Base-by-base conservation (phyloP, 2,113 vertebrate genomes). In the Mirza zaza region DNA sequence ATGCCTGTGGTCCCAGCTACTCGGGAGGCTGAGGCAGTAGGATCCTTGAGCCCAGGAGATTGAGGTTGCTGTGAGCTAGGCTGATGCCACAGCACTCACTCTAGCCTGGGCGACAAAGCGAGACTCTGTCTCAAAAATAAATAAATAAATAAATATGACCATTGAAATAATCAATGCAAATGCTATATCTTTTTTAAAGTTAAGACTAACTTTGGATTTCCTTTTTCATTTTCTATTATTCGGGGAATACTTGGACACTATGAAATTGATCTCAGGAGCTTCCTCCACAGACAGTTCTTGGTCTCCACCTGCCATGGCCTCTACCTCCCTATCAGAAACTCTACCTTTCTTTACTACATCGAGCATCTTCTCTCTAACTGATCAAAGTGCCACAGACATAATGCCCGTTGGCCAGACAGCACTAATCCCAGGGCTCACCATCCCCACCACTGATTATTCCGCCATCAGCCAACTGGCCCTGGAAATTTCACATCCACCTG, bases 201-300 rank as follows among this genome's bases (percentile, higher is more conserved):
- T 0, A 80, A 79, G 2, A 39, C 59, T 96, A 71, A 94, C 67
- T 92, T 84, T 95, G 7, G 12, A 48, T 92, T 95, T 97, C 91
- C 13, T 29, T 73, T 97, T 91, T 25, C 34, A 27, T 96, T 42
- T 94, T 97, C 91, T 75, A 42, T 95, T 98, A 79, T 97, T 94
- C 68, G 87, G 73, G 10, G 13, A 92, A 92, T 96, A 94, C 90
- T 57, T 91, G 96, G 97, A 98, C 32, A 63, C 94, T n/a, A 25
- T 52, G 11, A 97, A 98, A 96, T 86, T 96, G 23, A 96, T 98
- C 10, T 98, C 98, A 0, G 97, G 97, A 88, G 93, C 39, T 75
- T 39, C 87, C 55, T 79, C 63, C 6, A 81, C 90, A 63, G 92
- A 96, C 67, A 97, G 86, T 50, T 63, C 52, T 39, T 90, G 90